Percentiles rank a stretch among this genome's conserved stretches.
Evolutionary conservation across 2,797 vertebrate species (phyloP).

Genomic region (Macrochelys suwanniensis): DNA sequence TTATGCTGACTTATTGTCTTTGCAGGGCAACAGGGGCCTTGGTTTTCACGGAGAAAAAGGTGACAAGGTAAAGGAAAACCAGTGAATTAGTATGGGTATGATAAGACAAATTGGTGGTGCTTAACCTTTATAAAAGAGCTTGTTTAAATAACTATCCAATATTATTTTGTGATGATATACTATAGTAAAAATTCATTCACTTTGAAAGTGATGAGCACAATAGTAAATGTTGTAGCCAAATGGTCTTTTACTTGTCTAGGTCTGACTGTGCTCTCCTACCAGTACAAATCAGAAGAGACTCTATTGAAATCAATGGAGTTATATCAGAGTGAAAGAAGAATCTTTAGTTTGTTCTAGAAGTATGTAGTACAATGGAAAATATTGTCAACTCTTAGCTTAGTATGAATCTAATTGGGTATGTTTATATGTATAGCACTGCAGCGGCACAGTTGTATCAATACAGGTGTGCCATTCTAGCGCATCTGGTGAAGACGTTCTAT

Average conservation of each 20-base stretch:
- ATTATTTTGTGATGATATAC: not conserved
- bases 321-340: not conserved
- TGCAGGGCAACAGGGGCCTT: constrained; percentile 88
- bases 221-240: not conserved
- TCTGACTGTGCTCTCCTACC: not conserved
- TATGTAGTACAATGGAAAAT: not conserved
- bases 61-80: constrained; percentile 79
- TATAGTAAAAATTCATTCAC: not conserved
- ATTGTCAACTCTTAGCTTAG: not conserved
- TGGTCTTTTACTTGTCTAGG: not conserved
- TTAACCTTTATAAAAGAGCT: not conserved
- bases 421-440: not conserved
- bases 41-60: constrained; percentile 90
- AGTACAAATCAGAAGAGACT: not conserved
- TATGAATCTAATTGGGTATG: not conserved
- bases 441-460: not conserved
- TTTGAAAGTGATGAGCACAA: not conserved
- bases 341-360: not conserved
- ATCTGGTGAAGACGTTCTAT: not conserved
- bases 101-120: not conserved
- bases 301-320: not conserved
- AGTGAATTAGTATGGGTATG: not conserved
- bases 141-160: not conserved
- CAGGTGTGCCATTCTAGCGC: not conserved
- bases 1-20: constrained; percentile 50